Conservation (phyloP, 2,797 vertebrate genomes). For the Pseudochromis fuscus region DNA sequence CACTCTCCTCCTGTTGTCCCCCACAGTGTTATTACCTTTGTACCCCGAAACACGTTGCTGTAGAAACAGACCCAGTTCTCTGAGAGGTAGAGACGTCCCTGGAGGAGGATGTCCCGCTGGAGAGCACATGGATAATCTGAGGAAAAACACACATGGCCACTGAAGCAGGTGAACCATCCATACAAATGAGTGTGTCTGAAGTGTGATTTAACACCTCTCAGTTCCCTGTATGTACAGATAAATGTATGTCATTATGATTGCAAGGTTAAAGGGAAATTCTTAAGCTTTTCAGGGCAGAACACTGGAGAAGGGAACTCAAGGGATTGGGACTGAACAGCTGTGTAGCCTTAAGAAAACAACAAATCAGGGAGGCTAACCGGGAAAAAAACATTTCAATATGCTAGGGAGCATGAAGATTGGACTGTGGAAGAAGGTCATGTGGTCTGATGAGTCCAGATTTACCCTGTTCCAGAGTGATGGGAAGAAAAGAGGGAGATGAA, state of each 20-base stretch:
- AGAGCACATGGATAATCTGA: slow-evolving; percentile 94
- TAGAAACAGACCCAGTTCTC: slow-evolving; percentile 96
- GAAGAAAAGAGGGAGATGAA: too few relatives aligned
- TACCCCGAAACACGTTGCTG: slow-evolving; percentile 96
- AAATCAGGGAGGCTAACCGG: too few relatives aligned
- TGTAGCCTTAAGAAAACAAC: too few relatives aligned
- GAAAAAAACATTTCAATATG: too few relatives aligned
- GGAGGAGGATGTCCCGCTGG: slow-evolving; percentile 94
- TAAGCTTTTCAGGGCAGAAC: neutral
- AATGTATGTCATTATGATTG: neutral
- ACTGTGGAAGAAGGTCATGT: too few relatives aligned
- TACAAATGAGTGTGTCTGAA: slow-evolving; percentile 2
- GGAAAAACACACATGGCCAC: neutral
- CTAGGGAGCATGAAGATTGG: too few relatives aligned
- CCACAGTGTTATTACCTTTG: slow-evolving; percentile 84
- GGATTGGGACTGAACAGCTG: too few relatives aligned
- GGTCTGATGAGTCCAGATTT: too few relatives aligned
- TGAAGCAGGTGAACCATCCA: neutral
- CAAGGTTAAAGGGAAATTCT: neutral
- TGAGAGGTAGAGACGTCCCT: slow-evolving; percentile 93
- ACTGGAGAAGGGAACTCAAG: too few relatives aligned
- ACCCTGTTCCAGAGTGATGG: too few relatives aligned
- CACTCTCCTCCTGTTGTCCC: neutral
- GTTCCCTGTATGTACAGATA: neutral
- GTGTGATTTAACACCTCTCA: neutral